Evolutionary conservation across 2,797 vertebrate genomes (phyloP).

Genomic region (Catharus ustulatus): DNA sequence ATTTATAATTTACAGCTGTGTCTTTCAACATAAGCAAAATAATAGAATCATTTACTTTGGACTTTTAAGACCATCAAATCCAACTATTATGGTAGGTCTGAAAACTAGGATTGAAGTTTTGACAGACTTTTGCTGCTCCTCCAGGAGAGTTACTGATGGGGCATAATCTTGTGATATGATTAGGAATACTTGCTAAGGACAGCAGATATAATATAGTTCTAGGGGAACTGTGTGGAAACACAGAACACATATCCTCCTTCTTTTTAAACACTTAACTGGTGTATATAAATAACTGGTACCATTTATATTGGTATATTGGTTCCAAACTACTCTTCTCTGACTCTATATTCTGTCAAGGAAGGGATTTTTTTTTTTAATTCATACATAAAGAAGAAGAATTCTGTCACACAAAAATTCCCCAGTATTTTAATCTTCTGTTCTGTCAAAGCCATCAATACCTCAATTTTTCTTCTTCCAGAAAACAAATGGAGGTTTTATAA

Average conservation of each 20-base stretch:
- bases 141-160: not conserved
- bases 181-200: not conserved
- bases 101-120: not conserved
- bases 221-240: not conserved
- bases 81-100: not conserved
- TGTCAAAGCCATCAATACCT: not conserved
- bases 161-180: not conserved
- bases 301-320: not conserved
- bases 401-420: not conserved
- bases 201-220: not conserved
- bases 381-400: not conserved
- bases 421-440: not conserved
- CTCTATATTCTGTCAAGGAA: not conserved
- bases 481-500: not conserved
- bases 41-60: not conserved
- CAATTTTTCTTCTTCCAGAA: not conserved
- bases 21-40: not conserved
- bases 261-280: not conserved
- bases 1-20: not conserved
- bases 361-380: not conserved
- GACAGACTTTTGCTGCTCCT: not conserved
- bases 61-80: not conserved
- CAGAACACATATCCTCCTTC: not conserved
- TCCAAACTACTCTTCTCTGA: not conserved
- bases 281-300: not conserved